Evolutionary conservation across 2,888 invertebrate genomes (phyloP).

Genomic region (Cheilosia variabilis): DNA sequence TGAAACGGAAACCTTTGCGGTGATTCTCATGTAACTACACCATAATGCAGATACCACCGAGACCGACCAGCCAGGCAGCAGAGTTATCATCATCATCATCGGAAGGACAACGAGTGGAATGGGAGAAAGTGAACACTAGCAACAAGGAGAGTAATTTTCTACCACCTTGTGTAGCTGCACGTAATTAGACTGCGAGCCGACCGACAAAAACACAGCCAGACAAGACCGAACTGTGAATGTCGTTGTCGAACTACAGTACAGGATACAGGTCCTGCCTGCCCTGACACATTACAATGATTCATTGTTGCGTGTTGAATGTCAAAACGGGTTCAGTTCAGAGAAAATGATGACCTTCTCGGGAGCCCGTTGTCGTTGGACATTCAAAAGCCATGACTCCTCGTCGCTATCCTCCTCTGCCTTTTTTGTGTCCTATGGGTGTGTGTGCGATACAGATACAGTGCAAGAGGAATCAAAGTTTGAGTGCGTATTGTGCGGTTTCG

Average conservation of each 20-base stretch:
- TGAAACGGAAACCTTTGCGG: slow-evolving; percentile 33
- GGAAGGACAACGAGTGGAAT: neutral
- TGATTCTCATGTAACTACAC: slow-evolving; percentile 37
- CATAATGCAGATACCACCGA: too few species aligned
- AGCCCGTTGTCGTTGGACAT: neutral
- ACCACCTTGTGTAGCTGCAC: slow-evolving; percentile 4
- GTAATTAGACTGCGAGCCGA: slow-evolving; percentile 34
- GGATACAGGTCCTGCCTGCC: neutral
- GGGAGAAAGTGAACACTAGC: neutral
- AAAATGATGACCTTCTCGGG: slow-evolving; percentile 21
- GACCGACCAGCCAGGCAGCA: neutral
- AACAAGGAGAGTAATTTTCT: slow-evolving; percentile 41
- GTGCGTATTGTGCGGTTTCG: slow-evolving; percentile 33
- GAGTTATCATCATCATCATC: slow-evolving; percentile 20
- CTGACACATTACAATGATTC: slow-evolving; percentile 45
- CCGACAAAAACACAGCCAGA: slow-evolving; percentile 36
- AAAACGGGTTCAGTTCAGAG: slow-evolving; percentile 23
- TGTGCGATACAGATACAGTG: neutral
- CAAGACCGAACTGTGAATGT: neutral
- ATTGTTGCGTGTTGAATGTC: slow-evolving; percentile 56
- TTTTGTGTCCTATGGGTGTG: slow-evolving; percentile 2
- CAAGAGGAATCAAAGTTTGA: slow-evolving; percentile 29
- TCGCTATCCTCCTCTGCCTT: slow-evolving; percentile 4
- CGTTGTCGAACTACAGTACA: slow-evolving; percentile 11
- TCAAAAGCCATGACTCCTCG: slow-evolving; percentile 15